Evolutionary conservation across 2,888 invertebrate genomes (phyloP), one percentile per base, ranked within the genome.

Genomic region (Acronicta leporina): DNA sequence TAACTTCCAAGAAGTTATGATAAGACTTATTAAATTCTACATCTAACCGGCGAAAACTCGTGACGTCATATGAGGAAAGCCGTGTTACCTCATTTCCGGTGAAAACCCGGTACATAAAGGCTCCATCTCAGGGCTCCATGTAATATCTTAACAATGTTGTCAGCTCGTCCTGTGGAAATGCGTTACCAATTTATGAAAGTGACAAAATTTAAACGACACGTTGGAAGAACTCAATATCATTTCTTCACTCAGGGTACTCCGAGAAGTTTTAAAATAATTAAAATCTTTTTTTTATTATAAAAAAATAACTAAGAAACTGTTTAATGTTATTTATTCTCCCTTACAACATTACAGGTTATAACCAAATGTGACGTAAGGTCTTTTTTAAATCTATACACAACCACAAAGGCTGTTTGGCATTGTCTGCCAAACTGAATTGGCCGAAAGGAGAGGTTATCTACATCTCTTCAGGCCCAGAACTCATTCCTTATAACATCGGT

Each of bases 151-250:
- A 30, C 45, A 56, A 59, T 62, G 53, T 58, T 44, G 45, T 45
- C 35, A 56, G 14, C 20, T 13, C 35, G 30, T 57, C 48, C n/a
- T 50, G 54, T 49, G 49, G 41, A 65, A 74, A 74, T 74, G 49
- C 71, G 25, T 56, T 16, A 56, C 60, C 44, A 41, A 49, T 50
- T 68, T 52, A 52, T 46, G 45, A 48, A 44, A 48, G 16, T 25
- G 20, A 3, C 33, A 25, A 61, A 62, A 68, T 56, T 74, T 45
- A 53, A 69, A 74, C 9, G 51, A 44, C 43, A 45, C 16, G 20
- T 62, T 46, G 10, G 40, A 45, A 52, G 40, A 38, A 51, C 25
- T 8, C 13, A 13, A 16, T 38, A 16, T 43, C 8, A 44, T 45
- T 42, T 2, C 25, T 25, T 46, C 3, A 33, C 40, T 38, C 35